Percentiles rank a stretch among this genome's conserved stretches.
These are phyloP conservation scores for Eleginops maclovinus DNA, from an alignment of 2,113 vertebrate species.

Conservation along the genomic window DNA sequence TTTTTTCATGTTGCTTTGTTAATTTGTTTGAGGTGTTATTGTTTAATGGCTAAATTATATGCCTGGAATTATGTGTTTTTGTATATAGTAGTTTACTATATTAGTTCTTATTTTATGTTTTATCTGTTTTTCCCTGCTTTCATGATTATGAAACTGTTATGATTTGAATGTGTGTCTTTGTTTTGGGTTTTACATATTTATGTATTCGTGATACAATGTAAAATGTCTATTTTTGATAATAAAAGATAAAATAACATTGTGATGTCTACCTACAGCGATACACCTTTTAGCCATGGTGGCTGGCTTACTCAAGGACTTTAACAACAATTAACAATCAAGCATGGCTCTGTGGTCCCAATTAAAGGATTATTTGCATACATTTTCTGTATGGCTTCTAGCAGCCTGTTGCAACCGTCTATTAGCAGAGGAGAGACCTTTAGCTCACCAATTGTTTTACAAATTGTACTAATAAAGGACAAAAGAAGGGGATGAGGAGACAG, in stretches of 20 bases:
- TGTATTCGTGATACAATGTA: no score
- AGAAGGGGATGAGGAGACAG: background rate
- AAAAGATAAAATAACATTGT: background rate
- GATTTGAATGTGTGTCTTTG: no score
- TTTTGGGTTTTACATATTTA: no score
- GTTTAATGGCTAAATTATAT: no score
- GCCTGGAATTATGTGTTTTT: no score
- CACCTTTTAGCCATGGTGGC: background rate
- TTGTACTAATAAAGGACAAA: slow-evolving; percentile 26
- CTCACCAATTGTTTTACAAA: slow-evolving; percentile 33
- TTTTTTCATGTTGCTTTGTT: no score
- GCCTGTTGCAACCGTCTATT: background rate
- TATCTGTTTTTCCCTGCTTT: no score
- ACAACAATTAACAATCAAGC: background rate
- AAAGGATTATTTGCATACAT: background rate
- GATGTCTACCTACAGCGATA: background rate
- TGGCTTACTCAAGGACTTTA: background rate
- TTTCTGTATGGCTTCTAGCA: background rate
- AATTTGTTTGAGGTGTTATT: no score
- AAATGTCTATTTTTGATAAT: no score
- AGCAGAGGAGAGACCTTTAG: background rate
- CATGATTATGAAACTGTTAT: no score
- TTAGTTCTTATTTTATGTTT: no score
- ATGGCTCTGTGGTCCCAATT: background rate
- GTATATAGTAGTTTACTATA: no score